Conservation (phyloP, 2,797 vertebrate genomes). For the Pteropus rufus region DNA sequence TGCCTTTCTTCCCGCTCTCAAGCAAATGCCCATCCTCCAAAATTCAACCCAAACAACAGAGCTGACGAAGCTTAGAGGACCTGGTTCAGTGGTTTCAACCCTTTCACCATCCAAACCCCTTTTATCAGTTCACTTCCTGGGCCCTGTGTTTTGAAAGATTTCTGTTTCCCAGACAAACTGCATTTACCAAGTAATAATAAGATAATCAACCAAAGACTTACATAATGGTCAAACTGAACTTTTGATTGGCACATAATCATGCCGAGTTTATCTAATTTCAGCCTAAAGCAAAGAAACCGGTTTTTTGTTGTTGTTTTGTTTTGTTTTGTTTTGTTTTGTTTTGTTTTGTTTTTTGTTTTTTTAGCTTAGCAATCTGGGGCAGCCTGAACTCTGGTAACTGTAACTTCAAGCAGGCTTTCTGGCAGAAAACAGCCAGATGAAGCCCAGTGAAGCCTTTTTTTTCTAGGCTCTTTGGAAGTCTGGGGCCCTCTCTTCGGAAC, state of each 20-base stretch:
- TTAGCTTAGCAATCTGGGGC: background rate
- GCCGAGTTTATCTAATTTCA: background rate
- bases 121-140: background rate
- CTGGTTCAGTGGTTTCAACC: background rate
- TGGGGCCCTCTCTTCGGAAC: background rate
- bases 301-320: no score
- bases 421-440: background rate
- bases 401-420: background rate
- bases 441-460: fast-evolving
- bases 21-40: background rate
- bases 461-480: background rate
- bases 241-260: background rate
- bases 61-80: background rate
- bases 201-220: background rate
- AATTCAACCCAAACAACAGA: background rate
- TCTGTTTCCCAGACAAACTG: background rate
- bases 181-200: background rate
- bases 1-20: background rate
- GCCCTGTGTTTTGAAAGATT: background rate
- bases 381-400: background rate
- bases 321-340: no score
- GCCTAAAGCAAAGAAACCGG: background rate
- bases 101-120: background rate
- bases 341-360: no score
- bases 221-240: background rate